These are phyloP conservation scores for Streptopelia turtur DNA, from an alignment of 2,797 vertebrate species.

Conservation along the genomic window DNA sequence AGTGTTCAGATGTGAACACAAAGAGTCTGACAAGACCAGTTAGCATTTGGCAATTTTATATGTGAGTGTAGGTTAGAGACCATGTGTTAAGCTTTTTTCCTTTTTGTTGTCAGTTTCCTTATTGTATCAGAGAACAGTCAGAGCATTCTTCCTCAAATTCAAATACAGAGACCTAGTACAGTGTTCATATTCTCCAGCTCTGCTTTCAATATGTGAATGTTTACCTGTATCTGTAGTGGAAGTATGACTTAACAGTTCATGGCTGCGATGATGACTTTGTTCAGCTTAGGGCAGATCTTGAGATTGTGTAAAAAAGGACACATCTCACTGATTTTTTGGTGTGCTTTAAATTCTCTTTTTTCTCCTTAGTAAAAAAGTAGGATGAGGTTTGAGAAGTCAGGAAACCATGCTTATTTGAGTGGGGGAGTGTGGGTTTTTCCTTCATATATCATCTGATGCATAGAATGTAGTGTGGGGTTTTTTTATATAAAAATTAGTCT, in stretches of 20 bases:
- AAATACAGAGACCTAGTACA: background rate
- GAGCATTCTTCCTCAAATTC: background rate
- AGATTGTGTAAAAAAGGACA: background rate
- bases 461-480: background rate
- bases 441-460: accelerated
- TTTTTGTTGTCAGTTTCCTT: background rate
- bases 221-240: background rate
- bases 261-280: background rate
- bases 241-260: background rate
- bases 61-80: background rate
- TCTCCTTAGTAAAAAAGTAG: background rate
- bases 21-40: background rate
- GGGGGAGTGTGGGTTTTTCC: background rate
- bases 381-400: background rate
- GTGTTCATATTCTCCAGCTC: background rate
- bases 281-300: background rate
- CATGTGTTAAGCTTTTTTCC: background rate
- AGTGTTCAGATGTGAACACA: background rate
- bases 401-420: background rate
- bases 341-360: background rate
- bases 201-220: background rate
- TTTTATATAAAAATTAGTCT: background rate
- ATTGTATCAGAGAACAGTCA: background rate
- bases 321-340: background rate
- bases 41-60: background rate